These are phyloP conservation scores for Columba guinea DNA, from an alignment of 2,797 vertebrate genomes.

Conservation along the genomic window DNA sequence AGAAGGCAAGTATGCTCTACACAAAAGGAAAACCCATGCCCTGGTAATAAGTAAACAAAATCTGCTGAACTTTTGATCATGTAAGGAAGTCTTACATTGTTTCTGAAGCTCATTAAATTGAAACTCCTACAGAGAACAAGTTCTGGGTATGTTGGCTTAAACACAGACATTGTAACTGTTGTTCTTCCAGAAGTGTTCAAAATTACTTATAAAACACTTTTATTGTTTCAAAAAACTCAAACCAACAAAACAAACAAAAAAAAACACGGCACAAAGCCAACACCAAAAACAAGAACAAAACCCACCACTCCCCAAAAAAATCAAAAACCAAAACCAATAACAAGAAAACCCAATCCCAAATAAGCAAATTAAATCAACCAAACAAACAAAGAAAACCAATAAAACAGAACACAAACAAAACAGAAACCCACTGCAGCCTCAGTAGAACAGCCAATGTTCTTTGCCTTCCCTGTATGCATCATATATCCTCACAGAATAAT, in stretches of 20 bases:
- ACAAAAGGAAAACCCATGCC: neutral
- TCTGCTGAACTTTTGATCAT: neutral
- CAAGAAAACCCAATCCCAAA: neutral
- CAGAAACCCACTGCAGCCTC: neutral
- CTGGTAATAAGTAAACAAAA: neutral
- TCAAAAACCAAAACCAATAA: accelerated
- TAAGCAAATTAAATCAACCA: neutral
- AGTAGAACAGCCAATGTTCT: neutral
- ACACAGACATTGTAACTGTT: neutral
- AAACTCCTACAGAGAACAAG: neutral
- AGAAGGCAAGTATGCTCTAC: neutral
- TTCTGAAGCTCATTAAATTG: neutral
- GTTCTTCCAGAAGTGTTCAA: neutral
- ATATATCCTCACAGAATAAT: neutral
- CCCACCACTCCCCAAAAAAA: too few species aligned
- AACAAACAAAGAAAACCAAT: neutral
- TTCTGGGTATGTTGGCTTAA: neutral
- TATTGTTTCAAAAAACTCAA: neutral
- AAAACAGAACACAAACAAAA: neutral
- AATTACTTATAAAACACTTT: neutral
- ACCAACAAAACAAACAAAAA: accelerated
- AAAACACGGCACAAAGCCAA: too few species aligned
- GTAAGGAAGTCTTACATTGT: neutral
- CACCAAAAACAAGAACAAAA: too few species aligned
- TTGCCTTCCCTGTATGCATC: neutral